Conservation (phyloP, 2,797 vertebrate genomes). For the Ctenopoma kingsleyae region DNA sequence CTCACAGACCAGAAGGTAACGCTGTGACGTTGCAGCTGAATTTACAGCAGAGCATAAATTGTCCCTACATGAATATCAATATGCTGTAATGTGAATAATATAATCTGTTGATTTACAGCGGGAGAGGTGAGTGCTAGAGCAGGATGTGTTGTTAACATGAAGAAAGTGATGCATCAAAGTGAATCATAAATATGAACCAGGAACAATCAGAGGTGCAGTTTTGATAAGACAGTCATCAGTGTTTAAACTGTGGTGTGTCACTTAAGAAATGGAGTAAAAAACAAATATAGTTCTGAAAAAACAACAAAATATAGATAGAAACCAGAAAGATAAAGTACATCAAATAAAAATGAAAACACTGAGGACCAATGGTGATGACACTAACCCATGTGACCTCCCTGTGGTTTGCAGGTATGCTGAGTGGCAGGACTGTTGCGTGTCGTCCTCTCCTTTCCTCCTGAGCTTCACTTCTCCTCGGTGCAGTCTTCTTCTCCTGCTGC, state of each 20-base stretch:
- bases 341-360: background rate
- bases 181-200: background rate
- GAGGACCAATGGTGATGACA: background rate
- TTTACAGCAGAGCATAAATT: background rate
- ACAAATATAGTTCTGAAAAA: too few relatives aligned
- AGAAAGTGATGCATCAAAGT: background rate
- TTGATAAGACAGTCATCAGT: background rate
- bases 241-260: background rate
- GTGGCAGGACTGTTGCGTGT: slow-evolving; percentile 3
- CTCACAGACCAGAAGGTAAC: slow-evolving; percentile 88
- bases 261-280: background rate
- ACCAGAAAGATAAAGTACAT: background rate
- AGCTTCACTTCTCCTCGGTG: slow-evolving; percentile 38
- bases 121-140: slow-evolving; percentile 3
- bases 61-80: background rate
- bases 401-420: slow-evolving; percentile 83
- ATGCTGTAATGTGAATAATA: background rate
- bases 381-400: background rate
- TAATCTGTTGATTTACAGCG: background rate
- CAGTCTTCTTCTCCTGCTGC: slow-evolving; percentile 31
- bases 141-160: background rate
- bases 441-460: background rate
- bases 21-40: background rate
- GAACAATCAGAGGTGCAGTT: background rate
- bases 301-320: background rate